phyloP scores from a whole-genome alignment of 1,140 invertebrate species.

The Brachionus asplanchnoidis region DNA sequence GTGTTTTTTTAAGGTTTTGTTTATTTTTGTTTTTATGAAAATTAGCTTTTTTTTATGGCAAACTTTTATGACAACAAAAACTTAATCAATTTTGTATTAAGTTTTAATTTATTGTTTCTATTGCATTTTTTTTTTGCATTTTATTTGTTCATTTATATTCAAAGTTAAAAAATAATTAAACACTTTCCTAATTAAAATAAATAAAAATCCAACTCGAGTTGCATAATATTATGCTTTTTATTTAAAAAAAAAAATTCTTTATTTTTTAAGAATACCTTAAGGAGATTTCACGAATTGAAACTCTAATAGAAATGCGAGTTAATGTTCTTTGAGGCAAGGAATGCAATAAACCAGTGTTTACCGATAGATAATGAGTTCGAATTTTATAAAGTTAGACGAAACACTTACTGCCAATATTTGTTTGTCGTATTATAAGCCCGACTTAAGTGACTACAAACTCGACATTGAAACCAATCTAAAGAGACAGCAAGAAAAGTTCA shows the following conservation, averaged over 20 bases:
- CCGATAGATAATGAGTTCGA: neutral
- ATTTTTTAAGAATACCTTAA: neutral
- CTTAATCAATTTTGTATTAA: neutral
- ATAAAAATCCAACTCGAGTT: neutral
- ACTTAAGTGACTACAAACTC: neutral
- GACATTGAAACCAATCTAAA: neutral
- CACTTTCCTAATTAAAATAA: neutral
- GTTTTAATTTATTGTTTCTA: neutral
- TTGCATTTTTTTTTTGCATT: neutral
- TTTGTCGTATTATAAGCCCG: slow-evolving; percentile 35
- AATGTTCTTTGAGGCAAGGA: neutral
- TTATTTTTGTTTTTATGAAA: slow-evolving; percentile 1
- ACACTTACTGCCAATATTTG: slow-evolving; percentile 20
- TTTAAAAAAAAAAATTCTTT: neutral
- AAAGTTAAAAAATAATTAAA: slow-evolving; percentile 3
- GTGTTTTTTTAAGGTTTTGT: neutral
- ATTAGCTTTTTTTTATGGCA: neutral
- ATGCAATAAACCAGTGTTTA: neutral
- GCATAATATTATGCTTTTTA: neutral
- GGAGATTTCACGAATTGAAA: neutral
- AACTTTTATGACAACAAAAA: neutral
- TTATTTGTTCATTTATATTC: neutral
- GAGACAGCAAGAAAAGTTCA: slow-evolving; percentile 21
- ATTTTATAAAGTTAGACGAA: slow-evolving; percentile 15
- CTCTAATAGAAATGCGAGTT: neutral